phyloP scores from a whole-genome alignment of 2,888 invertebrate species.

The Cynaeus angustus region DNA sequence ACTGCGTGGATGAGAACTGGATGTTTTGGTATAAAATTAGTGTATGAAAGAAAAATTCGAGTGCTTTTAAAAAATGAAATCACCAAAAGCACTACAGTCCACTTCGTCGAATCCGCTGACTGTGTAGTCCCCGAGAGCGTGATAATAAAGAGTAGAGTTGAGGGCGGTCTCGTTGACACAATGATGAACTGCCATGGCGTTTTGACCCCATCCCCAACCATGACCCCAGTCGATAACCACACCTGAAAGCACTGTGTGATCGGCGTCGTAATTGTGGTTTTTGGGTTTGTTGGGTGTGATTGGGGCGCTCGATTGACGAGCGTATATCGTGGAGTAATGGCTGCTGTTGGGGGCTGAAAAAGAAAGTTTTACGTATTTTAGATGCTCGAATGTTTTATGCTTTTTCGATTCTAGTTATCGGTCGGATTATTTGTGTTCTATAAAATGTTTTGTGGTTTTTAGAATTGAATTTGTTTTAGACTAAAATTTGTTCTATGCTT shows the following conservation, averaged over 20 bases:
- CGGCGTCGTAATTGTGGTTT: conserved; percentile 59
- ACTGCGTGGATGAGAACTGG: conserved; percentile 6
- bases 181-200: conserved; percentile 73
- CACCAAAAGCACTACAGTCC: conserved; percentile 78
- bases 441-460: no score
- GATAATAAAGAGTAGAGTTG: conserved; percentile 75
- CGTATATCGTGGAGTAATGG: no score
- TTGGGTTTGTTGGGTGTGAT: conserved; percentile 6
- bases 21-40: not conserved
- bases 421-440: no score
- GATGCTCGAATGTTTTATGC: no score
- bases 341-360: no score
- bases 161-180: conserved; percentile 78
- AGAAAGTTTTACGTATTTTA: no score
- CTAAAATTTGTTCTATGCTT: no score
- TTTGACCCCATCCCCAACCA: conserved; percentile 84
- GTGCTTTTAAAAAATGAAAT: conserved; percentile 62
- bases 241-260: conserved; percentile 68
- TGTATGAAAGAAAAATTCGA: not conserved
- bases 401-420: no score
- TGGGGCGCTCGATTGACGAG: not conserved
- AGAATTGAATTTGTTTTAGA: no score
- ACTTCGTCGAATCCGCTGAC: conserved; percentile 81
- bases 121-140: conserved; percentile 72
- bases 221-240: conserved; percentile 78